Evolutionary conservation across 2,888 invertebrate genomes (phyloP), one percentile per base, ranked within the genome.

Genomic region (Cabera pusaria): DNA sequence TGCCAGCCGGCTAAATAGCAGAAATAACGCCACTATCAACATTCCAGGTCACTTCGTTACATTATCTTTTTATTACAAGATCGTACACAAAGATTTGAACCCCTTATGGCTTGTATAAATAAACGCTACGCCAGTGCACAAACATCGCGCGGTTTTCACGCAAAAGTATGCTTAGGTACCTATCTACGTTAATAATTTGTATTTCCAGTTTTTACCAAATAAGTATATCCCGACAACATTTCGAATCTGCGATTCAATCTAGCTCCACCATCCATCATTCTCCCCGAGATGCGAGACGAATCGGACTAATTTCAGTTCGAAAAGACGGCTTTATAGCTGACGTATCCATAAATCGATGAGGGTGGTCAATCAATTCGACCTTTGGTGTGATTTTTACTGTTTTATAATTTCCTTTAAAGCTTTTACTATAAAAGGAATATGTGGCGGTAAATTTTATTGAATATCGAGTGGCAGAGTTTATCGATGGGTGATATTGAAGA

Each of bases 21-120:
- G 79, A 83, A 85, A 86, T 86, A 86, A 86, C 84, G 76, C 76
- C 74, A 80, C 83, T 83, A 84, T 83, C 80, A 83, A 82, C 81
- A 86, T 87, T 84, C 86, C 85, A 86, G 86, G 79, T 80, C 86
- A 86, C 78, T 82, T 77, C 71, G 69, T 71, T 72, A 64, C 72
- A 83, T 81, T 79, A 81, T 79, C 71, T 77, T 79, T 74, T 78
- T 81, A 73, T 74, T 76, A 64, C 58, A 58, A 49, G 48, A 45
- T 51, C 42, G 44, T 49, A 37, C 44, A 49, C 42, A 56, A 59
- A 56, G 54, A 57, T 65, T 54, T 59, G 50, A 64, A 56, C 56
- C 51, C 47, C 29, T 40, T 49, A 45, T 44, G 51, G 50, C 38
- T 49, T 47, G 39, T 59, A 52, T 52, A 52, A 56, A 49, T 41